phyloP scores from a whole-genome alignment of 1,140 invertebrate species.

The Neoseiulus cucumeris region DNA sequence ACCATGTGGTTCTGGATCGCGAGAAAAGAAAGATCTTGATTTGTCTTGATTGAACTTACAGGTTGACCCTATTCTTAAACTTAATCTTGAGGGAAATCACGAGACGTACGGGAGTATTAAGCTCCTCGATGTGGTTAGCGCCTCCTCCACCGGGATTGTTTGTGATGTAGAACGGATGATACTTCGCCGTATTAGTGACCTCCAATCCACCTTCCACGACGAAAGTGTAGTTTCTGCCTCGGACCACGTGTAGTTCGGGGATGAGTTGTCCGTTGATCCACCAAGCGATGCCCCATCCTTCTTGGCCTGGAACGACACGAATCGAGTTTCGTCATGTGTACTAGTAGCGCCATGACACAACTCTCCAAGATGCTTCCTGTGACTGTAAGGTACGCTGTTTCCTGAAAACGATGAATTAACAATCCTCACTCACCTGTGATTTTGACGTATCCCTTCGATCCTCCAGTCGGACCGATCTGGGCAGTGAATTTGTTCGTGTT shows the following conservation, averaged over 20 bases:
- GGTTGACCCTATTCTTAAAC: no score
- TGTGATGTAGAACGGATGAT: constrained; percentile 88
- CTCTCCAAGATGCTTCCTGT: neutral
- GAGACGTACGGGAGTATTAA: constrained; percentile 31
- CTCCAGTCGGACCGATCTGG: constrained; percentile 22
- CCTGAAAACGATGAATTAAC: neutral
- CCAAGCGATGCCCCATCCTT: constrained; percentile 83
- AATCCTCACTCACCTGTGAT: constrained; percentile 19
- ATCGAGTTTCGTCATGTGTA: neutral
- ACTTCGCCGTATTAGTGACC: constrained; percentile 50
- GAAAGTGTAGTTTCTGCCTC: constrained; percentile 73
- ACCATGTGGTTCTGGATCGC: constrained; percentile 13
- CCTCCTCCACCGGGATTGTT: constrained; percentile 77
- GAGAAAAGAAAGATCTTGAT: no score
- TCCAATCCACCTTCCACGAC: constrained; percentile 67
- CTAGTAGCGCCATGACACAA: neutral
- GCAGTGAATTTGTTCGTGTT: constrained; percentile 18
- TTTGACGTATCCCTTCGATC: constrained; percentile 20
- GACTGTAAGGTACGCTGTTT: neutral
- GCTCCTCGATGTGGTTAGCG: constrained; percentile 56
- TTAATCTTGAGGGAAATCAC: no score
- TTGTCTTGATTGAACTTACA: no score
- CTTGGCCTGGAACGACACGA: constrained; percentile 41
- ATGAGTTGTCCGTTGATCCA: constrained; percentile 84
- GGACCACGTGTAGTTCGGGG: constrained; percentile 72